phyloP scores from a whole-genome alignment of 1,140 invertebrate species.

The Sycobia sp. region DNA sequence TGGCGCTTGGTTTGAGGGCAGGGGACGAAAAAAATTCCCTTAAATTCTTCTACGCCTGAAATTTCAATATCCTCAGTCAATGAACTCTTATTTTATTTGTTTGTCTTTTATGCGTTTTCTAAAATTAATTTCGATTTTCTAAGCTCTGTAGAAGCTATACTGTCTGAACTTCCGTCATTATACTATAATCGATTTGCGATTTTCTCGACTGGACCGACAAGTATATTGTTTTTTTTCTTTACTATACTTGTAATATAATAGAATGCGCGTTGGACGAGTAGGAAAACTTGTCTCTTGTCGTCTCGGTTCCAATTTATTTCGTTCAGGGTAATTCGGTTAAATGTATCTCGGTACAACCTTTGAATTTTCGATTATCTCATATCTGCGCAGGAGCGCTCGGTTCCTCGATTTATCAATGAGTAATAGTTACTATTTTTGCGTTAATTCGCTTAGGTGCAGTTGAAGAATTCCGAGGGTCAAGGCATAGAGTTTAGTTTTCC shows the following conservation, averaged over 20 bases:
- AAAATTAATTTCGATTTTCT: background rate
- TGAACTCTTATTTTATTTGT: background rate
- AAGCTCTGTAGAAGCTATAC: background rate
- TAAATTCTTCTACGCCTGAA: background rate
- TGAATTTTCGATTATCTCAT: background rate
- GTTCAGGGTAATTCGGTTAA: conserved; percentile 21
- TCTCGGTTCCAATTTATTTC: background rate
- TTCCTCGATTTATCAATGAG: conserved; percentile 10
- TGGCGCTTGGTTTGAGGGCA: too few relatives aligned
- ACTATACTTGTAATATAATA: background rate
- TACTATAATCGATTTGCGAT: too few relatives aligned
- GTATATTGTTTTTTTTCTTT: too few relatives aligned
- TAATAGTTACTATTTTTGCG: background rate
- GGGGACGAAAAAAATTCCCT: conserved; percentile 4
- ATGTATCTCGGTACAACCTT: conserved; percentile 1
- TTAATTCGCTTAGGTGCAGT: background rate
- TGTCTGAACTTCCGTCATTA: background rate
- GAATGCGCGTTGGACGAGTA: background rate
- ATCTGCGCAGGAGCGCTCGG: too few relatives aligned
- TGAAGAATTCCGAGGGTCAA: background rate
- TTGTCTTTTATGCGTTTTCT: too few relatives aligned
- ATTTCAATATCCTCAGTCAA: background rate
- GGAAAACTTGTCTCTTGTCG: conserved; percentile 1
- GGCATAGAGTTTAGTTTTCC: background rate
- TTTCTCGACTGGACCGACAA: too few relatives aligned